Base-by-base conservation (phyloP, 2,888 invertebrate genomes). In the Poecilus cupreus region DNA sequence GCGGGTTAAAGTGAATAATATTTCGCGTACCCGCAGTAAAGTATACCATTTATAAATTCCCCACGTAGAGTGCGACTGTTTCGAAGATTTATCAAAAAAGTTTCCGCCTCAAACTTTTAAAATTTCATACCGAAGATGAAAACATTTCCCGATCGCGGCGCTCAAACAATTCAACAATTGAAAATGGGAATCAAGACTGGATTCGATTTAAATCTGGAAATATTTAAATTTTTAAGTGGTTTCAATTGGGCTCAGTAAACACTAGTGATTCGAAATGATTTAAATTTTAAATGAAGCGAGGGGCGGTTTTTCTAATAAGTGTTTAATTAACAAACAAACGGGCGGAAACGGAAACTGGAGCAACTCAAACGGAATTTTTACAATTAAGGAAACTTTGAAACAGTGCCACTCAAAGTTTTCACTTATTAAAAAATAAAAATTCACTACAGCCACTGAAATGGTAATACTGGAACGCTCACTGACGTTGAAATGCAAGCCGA, bases 11-110 rank as follows among this genome's bases (percentile, higher is more conserved):
- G 37, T 68, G 39, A 68, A 68, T 68, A 68, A 68, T 68, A 68
- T 68, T 68, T 68, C 64, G 51, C n/a, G 46, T 13, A 46, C 13
- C 46, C 32, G 32, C 13, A 13, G 37, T 26, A 68, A 68, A 68
- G 18, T 68, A 68, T 10, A 68, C 64, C 64, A 68, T 68, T 68
- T 68, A 68, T 37, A 37, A 68, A 37, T 37, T 68, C 64, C 16
- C 13, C 37, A 68, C 37, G 64, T 68, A 68, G 3, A 37, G 64
- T 32, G 18, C 18, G 64, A 68, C 64, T 68, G 37, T 72, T 72
- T 72, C 43, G 46, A 46, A 72, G 72, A 72, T 72, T 72, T 72
- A 72, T 72, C 43, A 72, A 24, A 46, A 72, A 72, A 72, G 72
- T 72, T 72, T 72, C 43, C 22, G 22, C 10, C 24, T 72, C 24